Conservation (phyloP, 2,113 vertebrate genomes). For the Alces alces region DNA sequence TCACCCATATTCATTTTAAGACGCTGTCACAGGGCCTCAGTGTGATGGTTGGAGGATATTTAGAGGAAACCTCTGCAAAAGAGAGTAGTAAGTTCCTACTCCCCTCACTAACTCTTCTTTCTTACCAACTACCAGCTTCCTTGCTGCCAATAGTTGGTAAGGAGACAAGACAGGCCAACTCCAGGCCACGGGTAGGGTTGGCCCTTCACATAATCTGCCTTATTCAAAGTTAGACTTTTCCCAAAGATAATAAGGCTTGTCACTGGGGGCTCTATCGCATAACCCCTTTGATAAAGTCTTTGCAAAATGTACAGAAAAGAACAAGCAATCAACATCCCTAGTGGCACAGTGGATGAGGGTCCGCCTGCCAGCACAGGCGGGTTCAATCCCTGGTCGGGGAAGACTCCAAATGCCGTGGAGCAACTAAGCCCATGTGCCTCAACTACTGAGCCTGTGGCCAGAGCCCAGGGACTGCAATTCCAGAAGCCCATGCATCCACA, state of each 20-base stretch:
- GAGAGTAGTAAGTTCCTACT: neutral
- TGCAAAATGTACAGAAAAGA: neutral
- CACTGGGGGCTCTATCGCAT: neutral
- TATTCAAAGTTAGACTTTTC: neutral
- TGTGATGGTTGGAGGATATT: neutral
- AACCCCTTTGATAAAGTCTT: neutral
- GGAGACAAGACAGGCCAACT: neutral
- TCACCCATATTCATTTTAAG: neutral
- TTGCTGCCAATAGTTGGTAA: neutral
- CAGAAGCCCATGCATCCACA: neutral
- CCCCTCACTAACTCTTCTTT: neutral
- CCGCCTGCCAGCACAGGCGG: neutral
- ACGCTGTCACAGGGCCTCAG: neutral
- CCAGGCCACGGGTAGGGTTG: neutral
- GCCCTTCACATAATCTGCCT: neutral
- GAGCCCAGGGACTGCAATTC: neutral
- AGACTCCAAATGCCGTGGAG: neutral
- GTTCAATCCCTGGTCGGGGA: neutral
- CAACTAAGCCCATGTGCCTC: neutral
- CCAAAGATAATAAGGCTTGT: neutral
- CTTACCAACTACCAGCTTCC: neutral
- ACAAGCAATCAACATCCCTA: neutral
- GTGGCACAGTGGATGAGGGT: neutral
- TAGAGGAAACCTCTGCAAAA: neutral
- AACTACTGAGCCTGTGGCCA: neutral